Conservation (phyloP, 2,888 invertebrate genomes). For the Melieria crassipennis region DNA sequence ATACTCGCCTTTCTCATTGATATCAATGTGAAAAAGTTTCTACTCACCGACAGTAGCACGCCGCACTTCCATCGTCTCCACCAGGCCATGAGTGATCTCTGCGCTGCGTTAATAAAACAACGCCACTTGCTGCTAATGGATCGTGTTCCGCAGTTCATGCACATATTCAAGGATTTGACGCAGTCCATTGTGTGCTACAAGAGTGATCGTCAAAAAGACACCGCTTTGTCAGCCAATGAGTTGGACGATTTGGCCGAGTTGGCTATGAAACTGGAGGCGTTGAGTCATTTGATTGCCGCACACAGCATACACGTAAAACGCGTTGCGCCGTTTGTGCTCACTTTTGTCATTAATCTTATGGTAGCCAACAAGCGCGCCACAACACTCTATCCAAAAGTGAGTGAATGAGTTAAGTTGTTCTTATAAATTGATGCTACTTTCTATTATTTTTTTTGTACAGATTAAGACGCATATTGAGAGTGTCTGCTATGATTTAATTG, state of each 20-base stretch:
- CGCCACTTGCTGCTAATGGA: slow-evolving; percentile 55
- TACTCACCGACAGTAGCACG: slow-evolving; percentile 43
- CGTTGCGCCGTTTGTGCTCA: slow-evolving; percentile 62
- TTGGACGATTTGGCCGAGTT: slow-evolving; percentile 57
- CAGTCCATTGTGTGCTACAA: slow-evolving; percentile 63
- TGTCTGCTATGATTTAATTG: slow-evolving; percentile 61
- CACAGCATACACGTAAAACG: slow-evolving; percentile 58
- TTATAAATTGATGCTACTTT: neutral
- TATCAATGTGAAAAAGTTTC: slow-evolving; percentile 57
- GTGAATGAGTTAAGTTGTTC: slow-evolving; percentile 7
- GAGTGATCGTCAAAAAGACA: slow-evolving; percentile 56
- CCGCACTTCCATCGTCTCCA: slow-evolving; percentile 51
- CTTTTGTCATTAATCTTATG: slow-evolving; percentile 60
- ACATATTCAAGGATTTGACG: slow-evolving; percentile 59
- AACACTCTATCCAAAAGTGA: slow-evolving; percentile 62
- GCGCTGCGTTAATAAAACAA: slow-evolving; percentile 52
- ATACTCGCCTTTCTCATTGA: slow-evolving; percentile 58
- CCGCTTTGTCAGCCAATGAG: slow-evolving; percentile 52
- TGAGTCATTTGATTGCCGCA: slow-evolving; percentile 54
- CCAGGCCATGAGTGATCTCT: slow-evolving; percentile 51
- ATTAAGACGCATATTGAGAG: slow-evolving; percentile 62
- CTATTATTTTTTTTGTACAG: slow-evolving; percentile 44
- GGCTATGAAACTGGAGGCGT: slow-evolving; percentile 57
- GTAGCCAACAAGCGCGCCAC: slow-evolving; percentile 61
- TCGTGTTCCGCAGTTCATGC: slow-evolving; percentile 59